Conservation (phyloP, 2,888 invertebrate genomes). For the Dryadula phaetusa region DNA sequence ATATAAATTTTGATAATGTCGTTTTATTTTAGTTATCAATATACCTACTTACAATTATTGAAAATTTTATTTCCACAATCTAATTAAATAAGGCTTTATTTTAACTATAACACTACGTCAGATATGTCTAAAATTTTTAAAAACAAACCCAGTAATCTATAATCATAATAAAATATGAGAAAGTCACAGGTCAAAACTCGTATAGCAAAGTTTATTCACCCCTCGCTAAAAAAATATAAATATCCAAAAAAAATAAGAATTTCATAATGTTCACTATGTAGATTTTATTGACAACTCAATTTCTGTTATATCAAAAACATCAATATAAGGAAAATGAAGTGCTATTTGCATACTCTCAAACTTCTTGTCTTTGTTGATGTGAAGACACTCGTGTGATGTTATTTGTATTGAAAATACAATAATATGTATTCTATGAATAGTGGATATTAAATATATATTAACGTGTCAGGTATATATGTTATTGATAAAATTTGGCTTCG, state of each 20-base stretch:
- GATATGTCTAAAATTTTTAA: no score
- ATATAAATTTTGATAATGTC: no score
- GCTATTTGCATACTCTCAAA: conserved; percentile 31
- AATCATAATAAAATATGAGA: no score
- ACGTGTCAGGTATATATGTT: background rate
- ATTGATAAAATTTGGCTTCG: no score
- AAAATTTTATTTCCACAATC: no score
- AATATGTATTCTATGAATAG: background rate
- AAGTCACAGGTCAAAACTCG: background rate
- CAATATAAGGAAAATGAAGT: conserved; percentile 36
- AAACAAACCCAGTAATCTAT: no score
- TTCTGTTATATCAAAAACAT: conserved; percentile 42
- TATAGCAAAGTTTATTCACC: background rate
- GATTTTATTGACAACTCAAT: conserved; percentile 43
- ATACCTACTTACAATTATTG: no score
- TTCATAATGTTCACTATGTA: conserved; percentile 22
- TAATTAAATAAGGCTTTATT: no score
- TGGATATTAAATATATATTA: background rate
- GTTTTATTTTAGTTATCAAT: no score
- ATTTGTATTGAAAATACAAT: conserved; percentile 1
- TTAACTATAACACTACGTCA: no score
- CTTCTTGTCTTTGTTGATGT: conserved; percentile 24
- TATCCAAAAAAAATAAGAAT: conserved; percentile 9
- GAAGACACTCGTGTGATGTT: conserved; percentile 16
- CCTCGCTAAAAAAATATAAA: background rate